phyloP scores from a whole-genome alignment of 2,888 invertebrate species.

The Phorcus lineatus region DNA sequence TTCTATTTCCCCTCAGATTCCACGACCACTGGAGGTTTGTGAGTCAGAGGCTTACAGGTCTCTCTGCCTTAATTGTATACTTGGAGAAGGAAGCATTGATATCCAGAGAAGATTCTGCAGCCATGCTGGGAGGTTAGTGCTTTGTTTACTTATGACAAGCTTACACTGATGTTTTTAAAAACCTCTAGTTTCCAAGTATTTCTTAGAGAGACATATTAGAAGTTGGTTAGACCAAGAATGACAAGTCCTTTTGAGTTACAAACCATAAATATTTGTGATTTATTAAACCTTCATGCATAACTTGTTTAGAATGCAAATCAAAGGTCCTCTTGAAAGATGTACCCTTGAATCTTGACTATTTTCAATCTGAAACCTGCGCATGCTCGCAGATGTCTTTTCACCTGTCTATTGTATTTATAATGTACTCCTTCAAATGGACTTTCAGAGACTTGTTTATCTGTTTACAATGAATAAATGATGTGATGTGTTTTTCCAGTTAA shows the following conservation, averaged over 20 bases:
- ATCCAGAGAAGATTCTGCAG: constrained; percentile 84
- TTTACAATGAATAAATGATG: not conserved
- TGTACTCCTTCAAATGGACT: not conserved
- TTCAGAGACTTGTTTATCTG: not conserved
- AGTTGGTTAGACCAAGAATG: too few species aligned
- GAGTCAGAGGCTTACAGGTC: constrained; percentile 87
- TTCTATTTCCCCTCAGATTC: constrained; percentile 78
- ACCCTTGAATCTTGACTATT: not conserved
- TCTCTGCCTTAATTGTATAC: constrained; percentile 87
- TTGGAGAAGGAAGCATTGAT: constrained; percentile 87
- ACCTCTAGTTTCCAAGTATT: too few species aligned
- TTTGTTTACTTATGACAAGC: too few species aligned
- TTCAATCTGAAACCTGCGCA: not conserved
- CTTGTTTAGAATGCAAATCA: not conserved
- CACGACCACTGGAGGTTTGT: constrained; percentile 91
- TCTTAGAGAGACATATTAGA: too few species aligned
- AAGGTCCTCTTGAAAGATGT: not conserved
- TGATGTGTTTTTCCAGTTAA: constrained; percentile 80
- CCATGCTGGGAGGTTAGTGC: constrained; percentile 84
- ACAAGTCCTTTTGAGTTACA: too few species aligned
- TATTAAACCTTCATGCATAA: not conserved
- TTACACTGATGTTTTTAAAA: too few species aligned
- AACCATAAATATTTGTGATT: too few species aligned
- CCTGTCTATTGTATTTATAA: not conserved
- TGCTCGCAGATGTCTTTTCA: not conserved